Conservation (phyloP, 2,797 vertebrate genomes). For the Paguma larvata region DNA sequence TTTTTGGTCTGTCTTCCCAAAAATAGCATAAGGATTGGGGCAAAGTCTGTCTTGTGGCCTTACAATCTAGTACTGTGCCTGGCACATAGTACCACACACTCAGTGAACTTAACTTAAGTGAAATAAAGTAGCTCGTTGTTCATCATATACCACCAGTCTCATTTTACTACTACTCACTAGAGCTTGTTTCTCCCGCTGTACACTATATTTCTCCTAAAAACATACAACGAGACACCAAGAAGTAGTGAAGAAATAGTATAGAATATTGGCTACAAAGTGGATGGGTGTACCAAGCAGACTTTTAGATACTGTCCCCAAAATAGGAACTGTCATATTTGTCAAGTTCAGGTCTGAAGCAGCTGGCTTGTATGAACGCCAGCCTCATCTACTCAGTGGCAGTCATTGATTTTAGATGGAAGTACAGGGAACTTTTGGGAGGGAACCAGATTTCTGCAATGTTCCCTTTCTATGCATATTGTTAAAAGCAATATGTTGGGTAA, state of each 20-base stretch:
- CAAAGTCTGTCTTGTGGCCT: background rate
- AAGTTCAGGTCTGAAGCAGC: constrained; percentile 39
- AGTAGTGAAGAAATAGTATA: background rate
- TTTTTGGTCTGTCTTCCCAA: background rate
- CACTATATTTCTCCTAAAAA: background rate
- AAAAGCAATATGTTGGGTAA: constrained; percentile 45
- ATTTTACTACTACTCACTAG: background rate
- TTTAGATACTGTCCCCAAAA: background rate
- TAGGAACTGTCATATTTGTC: background rate
- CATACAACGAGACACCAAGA: background rate
- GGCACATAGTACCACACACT: background rate
- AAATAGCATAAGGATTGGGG: background rate
- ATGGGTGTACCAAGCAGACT: background rate
- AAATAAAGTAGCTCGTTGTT: background rate
- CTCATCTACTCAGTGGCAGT: background rate
- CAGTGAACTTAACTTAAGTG: background rate
- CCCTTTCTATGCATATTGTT: constrained; percentile 23
- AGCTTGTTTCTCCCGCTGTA: background rate
- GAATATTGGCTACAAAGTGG: background rate
- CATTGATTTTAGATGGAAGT: constrained; percentile 17
- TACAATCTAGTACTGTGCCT: background rate
- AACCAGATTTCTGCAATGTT: constrained; percentile 14
- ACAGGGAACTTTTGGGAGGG: background rate
- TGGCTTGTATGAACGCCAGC: background rate
- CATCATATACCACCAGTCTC: background rate